Base-by-base conservation (phyloP, 1,140 invertebrate genomes). In the Zaprionus ghesquierei region DNA sequence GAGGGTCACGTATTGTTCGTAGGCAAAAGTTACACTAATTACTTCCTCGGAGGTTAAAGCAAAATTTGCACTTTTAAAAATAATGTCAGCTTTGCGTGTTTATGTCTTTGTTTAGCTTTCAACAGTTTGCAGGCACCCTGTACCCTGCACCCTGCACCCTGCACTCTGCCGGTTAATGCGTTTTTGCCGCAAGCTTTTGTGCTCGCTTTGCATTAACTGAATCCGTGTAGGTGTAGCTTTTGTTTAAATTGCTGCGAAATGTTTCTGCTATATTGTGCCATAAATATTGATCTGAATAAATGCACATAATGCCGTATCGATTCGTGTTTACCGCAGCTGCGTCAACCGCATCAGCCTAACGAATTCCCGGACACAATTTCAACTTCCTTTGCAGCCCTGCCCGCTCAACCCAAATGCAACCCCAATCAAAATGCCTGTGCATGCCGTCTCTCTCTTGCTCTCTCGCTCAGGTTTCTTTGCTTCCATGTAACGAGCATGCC, bases 51-150 rank as follows among this genome's bases (percentile, higher is more conserved):
- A 91, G 89, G 89, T 91, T 91, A 91, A 91, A 91, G 90, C 84
- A 79, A 91, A 91, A 91, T 91, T 91, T 91, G 89, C 90, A 91
- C 90, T 91, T 87, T 91, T 91, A 89, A 90, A 91, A 91, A 85
- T 91, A 91, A 91, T 91, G 90, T 90, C 86, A 79, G 80, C 77
- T 70, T 91, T 77, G 90, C 90, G 90, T 91, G 89, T 91, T 91
- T 91, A 91, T 91, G 81, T 89, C 90, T 91, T 87, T 90, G 87
- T 89, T 90, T 90, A 81, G 82, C 50, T 72, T 51, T 60, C 1
- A 75, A 58, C 64, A 61, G 78, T 86, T 78, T 79, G 25, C 62
- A 22, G 27, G 61, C 71, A 72, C 55, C n/a, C n/a, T 68, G 56
- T 61, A 38, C 15, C 3, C 0, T 51, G 10, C 27, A n/a, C 33